A percentile compares a stretch with the other conserved stretches of the same genome.
Evolutionary conservation across 2,113 vertebrate genomes (phyloP).

Genomic region (Rhadina sibilatrix): DNA sequence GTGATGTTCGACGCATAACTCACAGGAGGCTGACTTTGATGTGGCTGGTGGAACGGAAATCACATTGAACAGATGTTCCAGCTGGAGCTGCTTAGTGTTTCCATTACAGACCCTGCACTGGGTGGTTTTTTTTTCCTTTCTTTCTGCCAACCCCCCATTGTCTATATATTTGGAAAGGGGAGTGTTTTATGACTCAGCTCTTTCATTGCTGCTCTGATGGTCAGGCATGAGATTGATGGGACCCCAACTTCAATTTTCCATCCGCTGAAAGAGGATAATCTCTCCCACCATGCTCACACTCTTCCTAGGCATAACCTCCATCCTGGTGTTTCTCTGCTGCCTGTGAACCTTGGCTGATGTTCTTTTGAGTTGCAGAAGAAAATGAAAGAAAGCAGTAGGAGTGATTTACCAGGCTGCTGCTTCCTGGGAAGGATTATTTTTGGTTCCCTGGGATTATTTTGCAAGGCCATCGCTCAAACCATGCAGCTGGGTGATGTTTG

Average conservation of each 20-base stretch:
- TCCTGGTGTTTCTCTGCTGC: not conserved
- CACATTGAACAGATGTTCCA: conserved; percentile 73
- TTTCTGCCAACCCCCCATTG: accelerated
- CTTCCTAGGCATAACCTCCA: not conserved
- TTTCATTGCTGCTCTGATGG: conserved; percentile 33
- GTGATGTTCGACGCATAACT: conserved; percentile 63
- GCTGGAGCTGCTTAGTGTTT: conserved; percentile 66
- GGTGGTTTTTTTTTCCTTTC: not conserved
- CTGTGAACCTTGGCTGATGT: not conserved
- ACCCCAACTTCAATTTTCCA: not conserved
- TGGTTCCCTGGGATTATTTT: not conserved
- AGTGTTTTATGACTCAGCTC: conserved; percentile 62
- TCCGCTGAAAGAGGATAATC: not conserved
- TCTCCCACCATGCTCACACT: not conserved
- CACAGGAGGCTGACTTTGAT: conserved; percentile 74
- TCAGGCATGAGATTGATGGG: not conserved
- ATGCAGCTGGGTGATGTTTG: not conserved
- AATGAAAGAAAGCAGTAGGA: not conserved
- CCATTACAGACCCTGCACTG: conserved; percentile 33
- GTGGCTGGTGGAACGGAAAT: conserved; percentile 71
- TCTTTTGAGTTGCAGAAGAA: not conserved
- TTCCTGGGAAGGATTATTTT: not conserved
- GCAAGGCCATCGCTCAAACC: not conserved
- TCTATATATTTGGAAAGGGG: not conserved
- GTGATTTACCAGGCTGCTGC: not conserved